Base-by-base conservation (phyloP, 1,140 invertebrate species). In the Eulimnadia texana region DNA sequence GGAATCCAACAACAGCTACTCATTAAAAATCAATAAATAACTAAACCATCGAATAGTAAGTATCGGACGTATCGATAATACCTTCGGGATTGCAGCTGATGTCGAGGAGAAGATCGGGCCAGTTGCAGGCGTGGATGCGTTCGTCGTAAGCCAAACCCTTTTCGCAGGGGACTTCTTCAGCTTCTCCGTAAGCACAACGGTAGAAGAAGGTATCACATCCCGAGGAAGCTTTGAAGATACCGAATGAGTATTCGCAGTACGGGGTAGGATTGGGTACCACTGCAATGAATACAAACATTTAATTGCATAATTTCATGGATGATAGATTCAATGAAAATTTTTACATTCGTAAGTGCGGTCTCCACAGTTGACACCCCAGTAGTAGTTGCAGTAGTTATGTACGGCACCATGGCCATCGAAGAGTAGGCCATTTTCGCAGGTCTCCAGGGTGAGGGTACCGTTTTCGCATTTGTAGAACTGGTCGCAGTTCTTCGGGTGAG, bases 371-470 rank as follows among this genome's bases (percentile, higher is more conserved):
- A 91, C 89, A 23, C 84, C 89, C 90, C 91, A 94, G 73, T 91
- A 78, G 75, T 93, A 94, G 74, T 91, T 92, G 79, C 92, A 95
- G 75, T 93, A 88, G 69, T 93, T 84, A 75, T 93, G 84, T 0
- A 90, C 85, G 2, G 81, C 80, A 1, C 90, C 90, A 68, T 89
- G 88, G 42, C 90, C 90, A 67, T 92, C 89, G 69, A 90, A 94
- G 2, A 94, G 76, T 13, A 95, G 77, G 20, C 92, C 92, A 70
- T 95, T 94, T 68, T 91, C 90, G 69, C 91, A 95, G 19, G 83
- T 84, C 72, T 93, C 91, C 64, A 90, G 79, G 2, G 86, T 91
- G 66, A 93, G 71, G 2, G 90, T 91, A 25, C 91, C 91, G 70
- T 94, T 94, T 9, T 83, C 86, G 71, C 91, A 94, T 16, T 91